Conservation (phyloP, 2,113 vertebrate genomes). For the Bubo blakistoni region DNA sequence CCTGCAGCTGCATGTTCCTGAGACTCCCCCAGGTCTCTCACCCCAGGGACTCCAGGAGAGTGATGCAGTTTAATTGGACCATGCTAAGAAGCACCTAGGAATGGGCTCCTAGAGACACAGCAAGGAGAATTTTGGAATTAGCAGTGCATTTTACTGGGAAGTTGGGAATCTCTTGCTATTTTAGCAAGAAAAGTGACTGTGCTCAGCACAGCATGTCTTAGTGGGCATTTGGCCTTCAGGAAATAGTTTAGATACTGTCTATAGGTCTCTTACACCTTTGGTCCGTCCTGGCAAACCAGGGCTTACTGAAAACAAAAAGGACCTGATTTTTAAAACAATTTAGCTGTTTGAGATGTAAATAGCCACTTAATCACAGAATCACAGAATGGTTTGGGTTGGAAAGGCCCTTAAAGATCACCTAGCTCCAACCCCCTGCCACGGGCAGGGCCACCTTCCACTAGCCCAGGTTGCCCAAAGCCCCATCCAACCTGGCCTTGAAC, state of each 20-base stretch:
- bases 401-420: no score
- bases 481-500: no score
- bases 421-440: no score
- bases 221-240: background rate
- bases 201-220: background rate
- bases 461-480: no score
- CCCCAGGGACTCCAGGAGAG: background rate
- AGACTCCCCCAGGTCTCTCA: accelerated
- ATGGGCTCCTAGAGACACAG: background rate
- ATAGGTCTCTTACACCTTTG: background rate
- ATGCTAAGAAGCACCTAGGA: accelerated
- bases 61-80: background rate
- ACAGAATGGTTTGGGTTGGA: no score
- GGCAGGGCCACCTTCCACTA: no score
- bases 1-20: background rate
- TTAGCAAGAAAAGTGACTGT: background rate
- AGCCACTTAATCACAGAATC: background rate
- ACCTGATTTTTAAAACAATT: background rate
- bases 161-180: background rate
- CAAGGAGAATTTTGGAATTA: background rate
- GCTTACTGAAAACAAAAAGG: background rate
- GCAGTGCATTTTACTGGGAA: background rate
- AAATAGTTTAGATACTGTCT: background rate
- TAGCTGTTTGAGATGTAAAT: background rate
- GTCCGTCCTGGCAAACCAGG: background rate